These are phyloP conservation scores for Heterotilapia buettikoferi DNA, from an alignment of 2,113 vertebrate species.

Conservation along the genomic window DNA sequence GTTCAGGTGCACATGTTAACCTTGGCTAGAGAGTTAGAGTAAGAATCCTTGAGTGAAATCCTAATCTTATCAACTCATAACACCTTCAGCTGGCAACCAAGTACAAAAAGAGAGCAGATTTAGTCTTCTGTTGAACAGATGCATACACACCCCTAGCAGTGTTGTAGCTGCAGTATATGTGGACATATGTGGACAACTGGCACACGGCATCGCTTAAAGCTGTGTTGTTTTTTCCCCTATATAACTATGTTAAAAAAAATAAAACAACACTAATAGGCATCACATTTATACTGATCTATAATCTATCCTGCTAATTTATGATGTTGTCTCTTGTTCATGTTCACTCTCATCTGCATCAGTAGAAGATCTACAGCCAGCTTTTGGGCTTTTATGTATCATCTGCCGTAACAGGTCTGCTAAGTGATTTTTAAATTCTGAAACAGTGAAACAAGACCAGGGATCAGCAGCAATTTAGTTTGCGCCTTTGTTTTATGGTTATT, in stretches of 20 bases:
- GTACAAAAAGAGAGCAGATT: neutral
- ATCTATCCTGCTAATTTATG: neutral
- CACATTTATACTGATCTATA: neutral
- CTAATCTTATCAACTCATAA: neutral
- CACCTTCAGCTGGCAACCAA: neutral
- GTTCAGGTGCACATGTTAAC: neutral
- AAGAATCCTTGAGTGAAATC: neutral
- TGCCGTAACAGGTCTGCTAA: neutral
- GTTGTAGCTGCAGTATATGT: neutral
- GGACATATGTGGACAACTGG: neutral
- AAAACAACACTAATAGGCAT: neutral
- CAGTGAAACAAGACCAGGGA: neutral
- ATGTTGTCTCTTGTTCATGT: neutral
- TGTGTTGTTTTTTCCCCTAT: neutral
- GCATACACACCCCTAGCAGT: neutral
- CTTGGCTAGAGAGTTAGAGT: neutral
- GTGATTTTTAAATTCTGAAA: slow-evolving; percentile 17
- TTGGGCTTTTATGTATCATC: neutral
- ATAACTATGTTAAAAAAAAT: neutral
- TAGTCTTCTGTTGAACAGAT: neutral
- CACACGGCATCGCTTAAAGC: neutral
- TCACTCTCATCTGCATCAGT: neutral
- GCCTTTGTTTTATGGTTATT: slow-evolving; percentile 28
- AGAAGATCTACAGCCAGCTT: neutral
- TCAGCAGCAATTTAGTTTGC: slow-evolving; percentile 14